Evolutionary conservation across 2,888 invertebrate species (phyloP), one percentile per base, ranked within the genome.

Genomic region (Chorisops tibialis): DNA sequence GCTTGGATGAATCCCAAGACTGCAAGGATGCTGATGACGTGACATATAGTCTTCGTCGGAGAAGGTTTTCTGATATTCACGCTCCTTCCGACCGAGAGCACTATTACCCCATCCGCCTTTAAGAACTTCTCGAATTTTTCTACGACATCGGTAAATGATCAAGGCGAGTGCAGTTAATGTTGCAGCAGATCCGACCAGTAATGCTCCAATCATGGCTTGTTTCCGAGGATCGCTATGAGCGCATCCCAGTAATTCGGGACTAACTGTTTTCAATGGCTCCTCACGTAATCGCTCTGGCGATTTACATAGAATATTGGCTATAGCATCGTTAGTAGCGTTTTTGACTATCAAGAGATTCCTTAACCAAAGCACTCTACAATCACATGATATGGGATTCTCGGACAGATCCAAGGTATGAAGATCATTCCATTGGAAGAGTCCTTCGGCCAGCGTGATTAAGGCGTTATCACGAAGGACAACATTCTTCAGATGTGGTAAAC

Each of bases 61-160:
- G 74, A 90, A 91, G 3, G 92, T 92, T 79, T 93, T 92, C 75
- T 92, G 91, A 77, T 93, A 93, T 74, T 93, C 92, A 69, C 91
- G 87, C 77, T 92, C 91, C 74, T 92, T 92, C 41, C 90, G 83
- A 0, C 78, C 79, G 49, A 79, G 66, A 4, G 79, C 76, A 4
- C 77, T 78, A 65, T 77, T 77, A 54, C 77, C 76, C 75, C 78
- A 78, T 21, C 76, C 74, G 37, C 86, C 91, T 74, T 92, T 92
- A 62, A 93, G 81, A 60, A 88, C 86, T 72, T 91, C 91, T 45
- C 89, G 86, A 69, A 93, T 77, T 71, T 87, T 86, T 66, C 89
- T 86, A 30, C 93, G 84, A 74, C 90, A 93, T 70, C 88, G 83
- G 76, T 91, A 93, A 65, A 91, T 79, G 49, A 92, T 82, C 67